These are phyloP conservation scores for Agapornis roseicollis DNA, from an alignment of 2,113 vertebrate genomes.

Conservation along the genomic window DNA sequence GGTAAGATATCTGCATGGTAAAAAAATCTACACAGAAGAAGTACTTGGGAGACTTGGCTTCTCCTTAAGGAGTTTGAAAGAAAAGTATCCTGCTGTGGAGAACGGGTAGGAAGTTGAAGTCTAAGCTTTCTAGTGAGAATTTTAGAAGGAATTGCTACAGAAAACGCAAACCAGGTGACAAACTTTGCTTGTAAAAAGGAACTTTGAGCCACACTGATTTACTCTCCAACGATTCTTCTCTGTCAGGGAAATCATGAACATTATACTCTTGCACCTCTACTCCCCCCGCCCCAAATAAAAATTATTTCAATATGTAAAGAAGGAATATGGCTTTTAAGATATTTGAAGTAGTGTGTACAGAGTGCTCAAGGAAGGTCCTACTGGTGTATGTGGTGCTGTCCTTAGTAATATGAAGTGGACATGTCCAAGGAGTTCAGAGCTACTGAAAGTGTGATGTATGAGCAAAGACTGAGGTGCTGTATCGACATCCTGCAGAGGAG, in stretches of 20 bases:
- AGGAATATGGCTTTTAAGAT: background rate
- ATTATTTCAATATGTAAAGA: background rate
- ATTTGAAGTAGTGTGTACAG: background rate
- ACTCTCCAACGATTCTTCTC: background rate
- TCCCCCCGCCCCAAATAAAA: background rate
- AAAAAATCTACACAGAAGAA: background rate
- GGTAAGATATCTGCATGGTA: background rate
- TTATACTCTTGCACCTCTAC: background rate
- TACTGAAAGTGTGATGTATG: background rate
- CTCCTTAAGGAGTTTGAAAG: background rate
- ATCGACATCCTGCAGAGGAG: background rate
- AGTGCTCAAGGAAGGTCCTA: background rate
- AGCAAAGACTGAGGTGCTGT: background rate
- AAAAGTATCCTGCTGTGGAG: background rate
- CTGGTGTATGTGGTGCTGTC: background rate
- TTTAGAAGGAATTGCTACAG: background rate
- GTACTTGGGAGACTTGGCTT: background rate
- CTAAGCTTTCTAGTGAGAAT: background rate
- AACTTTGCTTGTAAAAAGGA: background rate
- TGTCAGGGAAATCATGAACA: background rate
- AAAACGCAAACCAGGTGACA: background rate
- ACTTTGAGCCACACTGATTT: background rate
- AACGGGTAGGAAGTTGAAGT: background rate
- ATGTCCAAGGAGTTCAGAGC: background rate
- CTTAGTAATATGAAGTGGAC: background rate